Conservation (phyloP, 1,140 invertebrate genomes). For the Rhyacophila brunnea region DNA sequence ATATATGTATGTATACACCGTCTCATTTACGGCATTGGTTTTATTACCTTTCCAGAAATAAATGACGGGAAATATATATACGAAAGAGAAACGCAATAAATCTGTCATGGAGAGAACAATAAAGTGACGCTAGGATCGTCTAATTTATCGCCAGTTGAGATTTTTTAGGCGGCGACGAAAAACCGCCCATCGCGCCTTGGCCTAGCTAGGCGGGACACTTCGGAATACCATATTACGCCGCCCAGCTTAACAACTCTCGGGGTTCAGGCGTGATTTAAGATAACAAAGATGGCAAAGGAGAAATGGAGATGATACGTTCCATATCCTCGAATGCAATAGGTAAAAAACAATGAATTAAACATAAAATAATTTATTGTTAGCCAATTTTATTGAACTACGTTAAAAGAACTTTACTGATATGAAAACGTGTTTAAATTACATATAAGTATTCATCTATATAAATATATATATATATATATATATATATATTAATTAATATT, state of each 20-base stretch:
- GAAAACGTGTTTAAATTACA: no score
- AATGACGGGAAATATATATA: slow-evolving; percentile 27
- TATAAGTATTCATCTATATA: no score
- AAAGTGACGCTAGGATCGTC: slow-evolving; percentile 13
- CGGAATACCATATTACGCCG: slow-evolving; percentile 25
- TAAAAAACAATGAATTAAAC: no score
- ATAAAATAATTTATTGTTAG: no score
- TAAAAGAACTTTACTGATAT: no score
- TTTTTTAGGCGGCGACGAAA: slow-evolving; percentile 6
- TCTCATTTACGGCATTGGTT: slow-evolving; percentile 29
- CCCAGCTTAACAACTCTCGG: slow-evolving; percentile 13
- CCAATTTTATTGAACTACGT: no score
- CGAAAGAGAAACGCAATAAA: slow-evolving; percentile 31
- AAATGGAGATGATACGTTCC: no score
- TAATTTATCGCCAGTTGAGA: slow-evolving; percentile 22
- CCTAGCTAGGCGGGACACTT: slow-evolving; percentile 6
- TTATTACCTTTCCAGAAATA: slow-evolving; percentile 34
- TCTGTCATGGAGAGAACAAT: slow-evolving; percentile 30
- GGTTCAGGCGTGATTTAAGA: no score
- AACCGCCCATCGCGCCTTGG: not conserved
- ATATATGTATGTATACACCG: slow-evolving; percentile 19
- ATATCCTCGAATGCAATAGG: no score
- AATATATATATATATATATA: no score
- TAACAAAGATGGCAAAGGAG: no score
- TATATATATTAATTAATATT: no score